Evolutionary conservation across 2,888 invertebrate genomes (phyloP).

Genomic region (Lasioglossum pauxillum): DNA sequence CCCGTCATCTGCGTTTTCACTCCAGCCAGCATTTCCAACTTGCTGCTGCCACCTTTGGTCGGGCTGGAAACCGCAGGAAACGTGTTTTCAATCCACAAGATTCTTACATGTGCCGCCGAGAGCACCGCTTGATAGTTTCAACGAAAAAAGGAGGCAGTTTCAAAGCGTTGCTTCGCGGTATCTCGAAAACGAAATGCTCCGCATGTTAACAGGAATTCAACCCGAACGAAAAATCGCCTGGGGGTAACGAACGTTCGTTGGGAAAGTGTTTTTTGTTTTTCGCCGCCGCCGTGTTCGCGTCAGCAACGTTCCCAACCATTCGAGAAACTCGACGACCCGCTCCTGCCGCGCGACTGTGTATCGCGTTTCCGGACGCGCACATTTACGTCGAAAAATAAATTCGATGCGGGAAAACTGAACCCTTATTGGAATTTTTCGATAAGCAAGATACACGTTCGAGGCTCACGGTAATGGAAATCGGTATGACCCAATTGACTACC

Average conservation of each 20-base stretch:
- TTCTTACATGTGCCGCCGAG: too few relatives aligned
- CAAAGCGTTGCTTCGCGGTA: background rate
- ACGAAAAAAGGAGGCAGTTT: background rate
- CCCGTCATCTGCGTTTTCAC: slow-evolving; percentile 94
- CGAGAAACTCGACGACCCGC: background rate
- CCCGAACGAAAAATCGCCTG: background rate
- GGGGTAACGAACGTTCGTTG: slow-evolving; percentile 10
- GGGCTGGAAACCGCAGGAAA: slow-evolving; percentile 25
- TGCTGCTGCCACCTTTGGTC: slow-evolving; percentile 83
- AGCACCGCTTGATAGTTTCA: background rate
- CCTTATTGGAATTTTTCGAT: slow-evolving; percentile 16
- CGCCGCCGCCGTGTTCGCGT: background rate
- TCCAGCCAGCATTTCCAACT: slow-evolving; percentile 93
- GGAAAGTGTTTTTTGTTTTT: slow-evolving; percentile 4
- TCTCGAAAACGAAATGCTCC: background rate
- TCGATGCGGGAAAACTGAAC: background rate
- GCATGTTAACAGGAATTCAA: background rate
- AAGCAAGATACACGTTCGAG: slow-evolving; percentile 21
- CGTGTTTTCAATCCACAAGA: slow-evolving; percentile 11
- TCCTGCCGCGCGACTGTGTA: background rate
- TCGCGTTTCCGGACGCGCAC: background rate
- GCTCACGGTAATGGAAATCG: slow-evolving; percentile 4
- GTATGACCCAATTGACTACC: slow-evolving; percentile 17
- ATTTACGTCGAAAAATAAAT: slow-evolving; percentile 2
- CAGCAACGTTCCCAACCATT: background rate